Evolutionary conservation across 1,140 invertebrate genomes (phyloP).

Genomic region (Euwallacea fornicatus): DNA sequence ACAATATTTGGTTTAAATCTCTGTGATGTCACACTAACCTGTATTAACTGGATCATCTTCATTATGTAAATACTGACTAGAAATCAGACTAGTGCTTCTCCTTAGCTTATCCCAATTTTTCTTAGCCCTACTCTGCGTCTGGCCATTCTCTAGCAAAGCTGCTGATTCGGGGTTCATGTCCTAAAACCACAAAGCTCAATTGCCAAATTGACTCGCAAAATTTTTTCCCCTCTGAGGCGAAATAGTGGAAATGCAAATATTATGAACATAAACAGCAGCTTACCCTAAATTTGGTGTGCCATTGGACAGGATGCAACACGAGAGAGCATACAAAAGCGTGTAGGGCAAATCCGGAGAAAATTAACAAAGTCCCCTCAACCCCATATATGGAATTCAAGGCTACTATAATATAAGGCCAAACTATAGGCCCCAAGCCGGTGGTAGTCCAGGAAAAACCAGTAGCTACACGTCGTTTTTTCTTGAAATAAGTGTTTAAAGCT

Average conservation of each 20-base stretch:
- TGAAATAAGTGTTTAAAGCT: slow-evolving; percentile 57
- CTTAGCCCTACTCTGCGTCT: neutral
- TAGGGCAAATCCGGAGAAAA: slow-evolving; percentile 53
- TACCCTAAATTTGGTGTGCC: slow-evolving; percentile 58
- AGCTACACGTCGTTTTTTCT: slow-evolving; percentile 53
- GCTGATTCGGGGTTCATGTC: slow-evolving; percentile 33
- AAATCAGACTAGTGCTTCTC: slow-evolving; percentile 53
- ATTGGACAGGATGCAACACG: slow-evolving; percentile 57
- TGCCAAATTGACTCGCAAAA: neutral
- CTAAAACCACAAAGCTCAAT: slow-evolving; percentile 6
- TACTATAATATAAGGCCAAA: slow-evolving; percentile 55
- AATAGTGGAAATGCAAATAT: no score
- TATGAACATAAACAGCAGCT: neutral
- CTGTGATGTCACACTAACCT: slow-evolving; percentile 3
- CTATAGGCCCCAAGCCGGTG: slow-evolving; percentile 55
- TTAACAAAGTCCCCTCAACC: slow-evolving; percentile 53
- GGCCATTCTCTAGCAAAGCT: slow-evolving; percentile 33
- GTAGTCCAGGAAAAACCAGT: slow-evolving; percentile 54
- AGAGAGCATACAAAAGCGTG: slow-evolving; percentile 54
- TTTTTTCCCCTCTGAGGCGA: neutral
- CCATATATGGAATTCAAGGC: slow-evolving; percentile 50
- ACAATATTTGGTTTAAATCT: no score
- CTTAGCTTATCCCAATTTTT: slow-evolving; percentile 26
- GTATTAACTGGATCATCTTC: slow-evolving; percentile 59
- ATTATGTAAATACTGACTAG: slow-evolving; percentile 68